Evolutionary conservation across 2,797 vertebrate genomes (phyloP).

Genomic region (Platalea minor): DNA sequence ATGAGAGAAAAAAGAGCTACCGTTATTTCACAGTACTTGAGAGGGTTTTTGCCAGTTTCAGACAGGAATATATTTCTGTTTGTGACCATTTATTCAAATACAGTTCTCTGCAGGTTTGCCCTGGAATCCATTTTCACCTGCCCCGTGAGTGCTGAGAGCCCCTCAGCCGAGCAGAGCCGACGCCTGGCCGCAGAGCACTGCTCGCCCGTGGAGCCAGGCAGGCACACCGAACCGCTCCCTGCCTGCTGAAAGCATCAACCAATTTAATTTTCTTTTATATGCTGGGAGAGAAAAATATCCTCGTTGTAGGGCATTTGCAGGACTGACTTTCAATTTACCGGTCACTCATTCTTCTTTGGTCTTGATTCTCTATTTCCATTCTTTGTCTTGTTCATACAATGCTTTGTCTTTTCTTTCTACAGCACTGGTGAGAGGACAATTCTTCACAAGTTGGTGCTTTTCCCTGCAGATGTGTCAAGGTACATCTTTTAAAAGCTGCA

Average conservation of each 20-base stretch:
- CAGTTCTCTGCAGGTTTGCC: background rate
- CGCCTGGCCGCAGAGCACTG: rapidly evolving
- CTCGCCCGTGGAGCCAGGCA: rapidly evolving
- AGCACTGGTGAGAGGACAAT: background rate
- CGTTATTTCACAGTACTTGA: too few species aligned
- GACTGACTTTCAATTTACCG: background rate
- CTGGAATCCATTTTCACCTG: background rate
- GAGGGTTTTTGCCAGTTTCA: background rate
- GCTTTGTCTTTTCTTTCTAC: background rate
- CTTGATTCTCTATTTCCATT: background rate
- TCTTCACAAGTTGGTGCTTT: background rate
- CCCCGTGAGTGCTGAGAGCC: background rate
- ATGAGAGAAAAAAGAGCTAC: background rate
- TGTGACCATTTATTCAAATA: background rate
- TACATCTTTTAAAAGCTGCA: background rate
- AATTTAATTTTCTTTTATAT: background rate
- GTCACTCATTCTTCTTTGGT: background rate
- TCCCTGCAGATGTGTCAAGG: background rate
- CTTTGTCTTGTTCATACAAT: background rate
- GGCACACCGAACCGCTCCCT: background rate
- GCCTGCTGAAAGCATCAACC: background rate
- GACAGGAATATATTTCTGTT: background rate
- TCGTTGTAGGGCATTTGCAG: background rate
- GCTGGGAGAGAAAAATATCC: background rate
- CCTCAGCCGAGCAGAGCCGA: background rate